Evolutionary conservation across 2,113 vertebrate genomes (phyloP).

Genomic region (Galeopterus variegatus): DNA sequence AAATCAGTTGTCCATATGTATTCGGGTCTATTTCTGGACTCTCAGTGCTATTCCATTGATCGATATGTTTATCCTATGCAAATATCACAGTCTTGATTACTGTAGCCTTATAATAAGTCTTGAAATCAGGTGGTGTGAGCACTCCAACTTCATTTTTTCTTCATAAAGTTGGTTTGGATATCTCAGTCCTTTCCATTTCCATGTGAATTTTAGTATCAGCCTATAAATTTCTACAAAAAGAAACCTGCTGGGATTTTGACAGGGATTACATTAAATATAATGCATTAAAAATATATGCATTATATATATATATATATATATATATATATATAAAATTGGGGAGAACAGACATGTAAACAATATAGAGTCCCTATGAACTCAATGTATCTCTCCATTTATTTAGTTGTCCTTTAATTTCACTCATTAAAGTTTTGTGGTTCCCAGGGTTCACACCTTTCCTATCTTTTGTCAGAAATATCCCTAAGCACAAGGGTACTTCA

Average conservation of each 20-base stretch:
- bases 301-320: no score
- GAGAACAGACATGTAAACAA: neutral
- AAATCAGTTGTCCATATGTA: conserved; percentile 6
- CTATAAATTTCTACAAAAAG: neutral
- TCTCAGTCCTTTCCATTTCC: neutral
- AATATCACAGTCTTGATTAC: neutral
- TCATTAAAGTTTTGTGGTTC: conserved; percentile 21
- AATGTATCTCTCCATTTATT: neutral
- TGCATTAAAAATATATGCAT: no score
- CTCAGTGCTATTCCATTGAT: neutral
- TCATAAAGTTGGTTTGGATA: neutral
- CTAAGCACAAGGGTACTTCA: neutral
- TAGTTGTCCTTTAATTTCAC: neutral
- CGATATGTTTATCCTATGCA: neutral
- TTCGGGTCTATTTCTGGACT: neutral
- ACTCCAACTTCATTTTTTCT: neutral
- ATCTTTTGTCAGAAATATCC: neutral
- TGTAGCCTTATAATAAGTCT: conserved; percentile 1
- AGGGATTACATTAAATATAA: neutral
- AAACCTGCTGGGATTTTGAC: neutral
- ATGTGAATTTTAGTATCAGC: conserved; percentile 29
- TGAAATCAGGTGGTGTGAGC: conserved; percentile 10
- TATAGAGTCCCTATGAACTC: neutral
- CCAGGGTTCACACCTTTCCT: neutral
- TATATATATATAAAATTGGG: neutral